Base-by-base conservation (phyloP, 2,113 vertebrate species). In the Neodontobutis hainanensis region DNA sequence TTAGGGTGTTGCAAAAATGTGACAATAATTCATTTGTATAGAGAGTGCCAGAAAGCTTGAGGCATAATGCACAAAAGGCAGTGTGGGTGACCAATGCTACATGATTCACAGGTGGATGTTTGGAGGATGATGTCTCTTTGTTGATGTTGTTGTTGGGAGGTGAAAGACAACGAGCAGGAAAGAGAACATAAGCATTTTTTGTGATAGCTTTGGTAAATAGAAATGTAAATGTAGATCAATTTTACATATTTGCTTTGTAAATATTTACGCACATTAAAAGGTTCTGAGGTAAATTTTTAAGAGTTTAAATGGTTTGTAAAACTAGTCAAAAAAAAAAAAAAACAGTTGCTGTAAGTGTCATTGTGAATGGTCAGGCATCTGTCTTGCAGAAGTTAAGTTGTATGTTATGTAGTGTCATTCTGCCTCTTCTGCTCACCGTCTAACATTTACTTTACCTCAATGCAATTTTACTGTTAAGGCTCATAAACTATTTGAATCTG, bases 21-120 rank as follows among this genome's bases (percentile, higher is more conserved):
- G 35, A 45, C 35, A 65, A 64, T 0, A 5, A 62, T 11, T 62
- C 4, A 63, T 42, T 16, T 43, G 45, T 38, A 19, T 15, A 56
- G 65, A 53, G 70, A 68, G 46, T 38, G 27, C 77, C 32, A 72
- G 57, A 68, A 32, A 15, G 36, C 8, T 36, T 59, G 40, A 61
- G 73, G 19, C 68, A 70, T 55, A 15, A 67, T 61, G 40, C 48
- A 6, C 38, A 61, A 51, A 81, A 69, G 27, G 67, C 6, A 14
- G 14, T 59, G 75, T 78, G 66, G 73, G 75, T 62, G 57, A 66
- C 55, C 9, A 50, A n/a, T n/a, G n/a, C n/a, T n/a, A n/a, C n/a
- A 57, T 77, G 69, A 80, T 70, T 78, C 74, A 78, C 61, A 69
- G 46, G 65, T 49, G 50, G 69, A 40, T 44, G 61, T 57, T 68